A percentile compares a stretch with the other conserved stretches of the same genome.
Evolutionary conservation across 2,888 invertebrate genomes (phyloP).

Genomic region (Scelioninae gen. 1): DNA sequence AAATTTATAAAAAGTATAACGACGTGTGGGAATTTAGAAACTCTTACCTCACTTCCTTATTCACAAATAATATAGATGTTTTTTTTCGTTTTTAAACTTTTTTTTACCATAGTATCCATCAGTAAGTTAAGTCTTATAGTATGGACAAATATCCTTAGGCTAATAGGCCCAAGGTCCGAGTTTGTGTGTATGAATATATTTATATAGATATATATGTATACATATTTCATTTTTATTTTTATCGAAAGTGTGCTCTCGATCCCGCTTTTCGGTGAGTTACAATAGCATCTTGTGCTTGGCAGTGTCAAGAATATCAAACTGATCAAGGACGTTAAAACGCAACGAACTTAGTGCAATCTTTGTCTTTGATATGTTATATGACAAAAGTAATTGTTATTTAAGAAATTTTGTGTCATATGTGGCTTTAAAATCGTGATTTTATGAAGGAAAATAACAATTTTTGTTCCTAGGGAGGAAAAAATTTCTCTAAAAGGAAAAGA

Average conservation of each 20-base stretch:
- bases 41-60: slow-evolving; percentile 79
- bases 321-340: slow-evolving; percentile 30
- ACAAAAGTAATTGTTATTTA: background rate
- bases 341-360: slow-evolving; percentile 40
- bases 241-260: slow-evolving; percentile 70
- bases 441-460: too few species aligned
- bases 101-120: slow-evolving; percentile 82
- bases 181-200: slow-evolving; percentile 68
- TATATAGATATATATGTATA: slow-evolving; percentile 65
- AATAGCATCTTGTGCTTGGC: slow-evolving; percentile 69
- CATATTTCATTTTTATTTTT: slow-evolving; percentile 75
- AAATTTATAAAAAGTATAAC: slow-evolving; percentile 73
- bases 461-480: too few species aligned
- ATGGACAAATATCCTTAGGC: slow-evolving; percentile 84
- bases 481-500: too few species aligned
- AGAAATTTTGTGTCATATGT: too few species aligned
- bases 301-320: slow-evolving; percentile 61
- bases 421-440: too few species aligned
- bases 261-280: slow-evolving; percentile 64
- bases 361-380: slow-evolving; percentile 44
- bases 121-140: slow-evolving; percentile 84
- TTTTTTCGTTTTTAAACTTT: slow-evolving; percentile 50
- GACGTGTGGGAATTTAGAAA: slow-evolving; percentile 81
- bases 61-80: slow-evolving; percentile 82
- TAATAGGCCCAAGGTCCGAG: slow-evolving; percentile 74